Percentiles rank a stretch among this genome's conserved stretches.
Evolutionary conservation across 2,888 invertebrate genomes (phyloP).

Genomic region (Acrocyrtus sp.): DNA sequence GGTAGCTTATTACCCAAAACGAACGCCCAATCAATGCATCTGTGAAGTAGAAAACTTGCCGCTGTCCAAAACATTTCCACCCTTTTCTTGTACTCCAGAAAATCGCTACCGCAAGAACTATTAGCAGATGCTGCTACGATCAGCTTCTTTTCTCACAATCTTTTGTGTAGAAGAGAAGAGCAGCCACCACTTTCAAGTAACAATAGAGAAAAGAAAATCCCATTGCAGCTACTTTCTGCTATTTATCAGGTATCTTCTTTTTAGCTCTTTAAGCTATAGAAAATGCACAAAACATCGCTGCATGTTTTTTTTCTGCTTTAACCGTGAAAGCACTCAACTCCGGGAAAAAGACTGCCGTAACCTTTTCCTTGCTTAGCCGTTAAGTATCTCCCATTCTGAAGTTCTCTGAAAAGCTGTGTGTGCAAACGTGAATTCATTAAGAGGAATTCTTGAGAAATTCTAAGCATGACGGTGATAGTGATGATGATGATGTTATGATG

Average conservation of each 20-base stretch:
- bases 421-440: slow-evolving; percentile 25
- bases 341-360: no score
- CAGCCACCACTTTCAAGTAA: neutral
- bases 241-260: no score
- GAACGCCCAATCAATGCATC: slow-evolving; percentile 47
- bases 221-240: no score
- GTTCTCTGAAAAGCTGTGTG: no score
- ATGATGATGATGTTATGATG: slow-evolving; percentile 60
- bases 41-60: slow-evolving; percentile 19
- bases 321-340: no score
- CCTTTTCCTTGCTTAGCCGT: no score
- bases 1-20: neutral
- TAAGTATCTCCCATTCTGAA: no score
- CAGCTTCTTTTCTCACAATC: slow-evolving; percentile 39
- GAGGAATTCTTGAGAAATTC: slow-evolving; percentile 43
- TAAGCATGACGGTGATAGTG: no score
- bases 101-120: slow-evolving; percentile 47
- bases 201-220: no score
- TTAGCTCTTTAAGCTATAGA: no score
- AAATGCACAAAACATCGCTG: no score
- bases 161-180: neutral
- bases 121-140: slow-evolving; percentile 50
- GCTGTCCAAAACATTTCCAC: slow-evolving; percentile 45
- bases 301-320: no score
- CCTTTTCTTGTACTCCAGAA: slow-evolving; percentile 44